Base-by-base conservation (phyloP, 1,140 invertebrate species). In the Battus philenor region DNA sequence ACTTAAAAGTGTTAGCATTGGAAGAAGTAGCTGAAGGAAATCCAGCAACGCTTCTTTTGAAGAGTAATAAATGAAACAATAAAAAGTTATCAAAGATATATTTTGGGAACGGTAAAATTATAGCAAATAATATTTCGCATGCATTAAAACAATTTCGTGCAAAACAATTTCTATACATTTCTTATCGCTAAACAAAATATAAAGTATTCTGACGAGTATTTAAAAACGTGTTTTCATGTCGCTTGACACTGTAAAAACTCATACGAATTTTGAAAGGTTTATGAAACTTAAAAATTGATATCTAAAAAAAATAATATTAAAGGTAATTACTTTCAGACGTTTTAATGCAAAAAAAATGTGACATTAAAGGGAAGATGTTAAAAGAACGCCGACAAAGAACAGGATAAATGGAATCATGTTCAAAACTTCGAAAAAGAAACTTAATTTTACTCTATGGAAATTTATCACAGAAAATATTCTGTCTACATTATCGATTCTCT, bases 71-170 rank as follows among this genome's bases (percentile, higher is more conserved):
- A 64, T 52, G 62, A 65, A 57, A 59, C 22, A 55, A 27, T 13
- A 34, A 26, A 38, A 45, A 47, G 38, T 53, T 54, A 50, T 61
- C 54, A 62, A 50, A 63, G 48, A 48, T 78, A 72, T 73, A 74
- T 72, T 78, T 44, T 58, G 52, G 59, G 52, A 73, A 58, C 50
- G 62, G 61, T 47, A 63, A 67, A 68, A 59, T 62, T 64, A 65
- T 72, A 55, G 57, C 57, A 70, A 66, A 74, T 62, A 48, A 71
- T 71, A 68, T 66, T 41, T 73, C 59, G 57, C 73, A 80, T 80
- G 73, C 71, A 71, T 62, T 66, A 75, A 73, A 68, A 77, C 70
- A 61, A 61, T 63, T 57, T 51, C 74, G 78, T 81, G 72, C 74
- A 75, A 69, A 69, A 50, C 55, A 59, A 68, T 73, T 72, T 61